Percentiles rank a stretch among this genome's conserved stretches.
phyloP scores from a whole-genome alignment of 2,888 invertebrate species.

The Drosophila niveifrons region DNA sequence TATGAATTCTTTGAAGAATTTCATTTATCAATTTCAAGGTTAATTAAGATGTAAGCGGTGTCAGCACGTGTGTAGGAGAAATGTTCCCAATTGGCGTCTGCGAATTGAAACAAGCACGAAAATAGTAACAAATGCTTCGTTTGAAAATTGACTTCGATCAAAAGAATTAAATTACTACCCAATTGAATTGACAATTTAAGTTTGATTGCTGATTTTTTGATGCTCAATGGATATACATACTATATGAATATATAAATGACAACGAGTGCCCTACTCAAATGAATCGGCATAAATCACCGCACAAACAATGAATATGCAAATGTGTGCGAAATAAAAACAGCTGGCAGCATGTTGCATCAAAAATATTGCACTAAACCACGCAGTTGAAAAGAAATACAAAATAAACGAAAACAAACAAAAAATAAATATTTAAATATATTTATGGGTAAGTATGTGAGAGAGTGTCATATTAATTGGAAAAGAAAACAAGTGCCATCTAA shows the following conservation, averaged over 20 bases:
- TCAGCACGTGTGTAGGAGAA: neutral
- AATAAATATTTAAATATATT: neutral
- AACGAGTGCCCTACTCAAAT: constrained; percentile 24
- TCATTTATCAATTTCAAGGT: constrained; percentile 51
- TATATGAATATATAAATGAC: constrained; percentile 38
- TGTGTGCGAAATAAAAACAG: constrained; percentile 16
- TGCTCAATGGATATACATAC: constrained; percentile 13
- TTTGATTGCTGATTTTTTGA: constrained; percentile 16
- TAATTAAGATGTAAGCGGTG: constrained; percentile 29
- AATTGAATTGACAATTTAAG: constrained; percentile 45
- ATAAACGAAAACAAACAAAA: neutral
- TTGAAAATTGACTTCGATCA: constrained; percentile 38
- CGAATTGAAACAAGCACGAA: constrained; percentile 3
- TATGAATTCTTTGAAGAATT: constrained; percentile 7
- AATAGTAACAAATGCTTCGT: constrained; percentile 18
- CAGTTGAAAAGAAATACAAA: neutral
- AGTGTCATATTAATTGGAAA: neutral
- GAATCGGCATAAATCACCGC: constrained; percentile 38
- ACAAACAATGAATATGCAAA: constrained; percentile 47
- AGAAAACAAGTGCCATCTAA: neutral
- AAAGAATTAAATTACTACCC: constrained; percentile 16
- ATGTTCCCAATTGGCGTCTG: neutral
- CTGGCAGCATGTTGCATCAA: constrained; percentile 9
- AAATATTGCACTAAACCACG: constrained; percentile 6
- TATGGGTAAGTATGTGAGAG: neutral